Evolutionary conservation across 2,888 invertebrate species (phyloP).

Genomic region (Limnephilus rhombicus): DNA sequence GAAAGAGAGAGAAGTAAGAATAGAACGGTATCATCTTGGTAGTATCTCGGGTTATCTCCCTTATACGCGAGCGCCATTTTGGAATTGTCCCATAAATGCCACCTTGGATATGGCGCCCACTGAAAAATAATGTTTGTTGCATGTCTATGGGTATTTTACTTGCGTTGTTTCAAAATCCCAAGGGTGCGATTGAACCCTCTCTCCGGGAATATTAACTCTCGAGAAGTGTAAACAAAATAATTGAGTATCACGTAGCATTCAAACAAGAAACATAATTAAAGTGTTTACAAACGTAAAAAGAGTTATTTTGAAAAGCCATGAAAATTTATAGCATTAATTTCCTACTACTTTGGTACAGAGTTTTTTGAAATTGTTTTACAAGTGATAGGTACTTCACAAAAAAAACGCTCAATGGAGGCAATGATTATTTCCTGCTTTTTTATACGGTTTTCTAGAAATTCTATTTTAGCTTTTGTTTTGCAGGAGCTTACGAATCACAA

Average conservation of each 20-base stretch:
- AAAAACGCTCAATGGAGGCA: no score
- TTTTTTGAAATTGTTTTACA: no score
- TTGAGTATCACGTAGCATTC: neutral
- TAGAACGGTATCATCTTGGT: neutral
- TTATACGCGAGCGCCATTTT: slow-evolving; percentile 37
- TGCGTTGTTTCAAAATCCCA: neutral
- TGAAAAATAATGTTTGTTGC: slow-evolving; percentile 4
- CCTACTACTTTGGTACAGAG: neutral
- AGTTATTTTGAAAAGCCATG: neutral
- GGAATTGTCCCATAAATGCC: neutral
- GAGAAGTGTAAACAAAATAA: neutral
- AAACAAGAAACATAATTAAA: neutral
- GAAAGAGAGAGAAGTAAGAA: neutral
- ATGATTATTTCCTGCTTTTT: no score
- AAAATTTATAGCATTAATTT: neutral
- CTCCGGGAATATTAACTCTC: neutral
- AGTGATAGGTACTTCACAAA: no score
- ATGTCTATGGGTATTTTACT: neutral
- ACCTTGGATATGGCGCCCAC: neutral
- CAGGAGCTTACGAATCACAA: no score
- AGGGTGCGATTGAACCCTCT: neutral
- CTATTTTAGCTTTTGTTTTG: no score
- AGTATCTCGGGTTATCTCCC: neutral
- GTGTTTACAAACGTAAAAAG: neutral
- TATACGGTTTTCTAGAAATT: no score